Evolutionary conservation across 2,888 invertebrate genomes (phyloP).

Genomic region (Troglohyphantes excavatus): DNA sequence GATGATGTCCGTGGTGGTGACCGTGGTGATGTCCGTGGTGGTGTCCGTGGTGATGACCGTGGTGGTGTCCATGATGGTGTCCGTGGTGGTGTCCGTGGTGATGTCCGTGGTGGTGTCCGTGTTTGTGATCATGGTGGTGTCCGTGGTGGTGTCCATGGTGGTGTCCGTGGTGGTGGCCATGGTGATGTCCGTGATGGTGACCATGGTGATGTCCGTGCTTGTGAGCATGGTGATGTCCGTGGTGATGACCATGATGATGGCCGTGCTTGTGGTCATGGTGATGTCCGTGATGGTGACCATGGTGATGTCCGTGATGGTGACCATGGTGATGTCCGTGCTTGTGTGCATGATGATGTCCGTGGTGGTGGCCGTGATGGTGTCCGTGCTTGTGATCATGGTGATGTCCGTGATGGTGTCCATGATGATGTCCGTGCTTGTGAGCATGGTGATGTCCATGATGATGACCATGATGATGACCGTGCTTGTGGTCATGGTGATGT

Average conservation of each 20-base stretch:
- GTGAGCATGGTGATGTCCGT: constrained; percentile 56
- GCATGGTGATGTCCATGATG: constrained; percentile 57
- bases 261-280: constrained; percentile 49
- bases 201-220: constrained; percentile 60
- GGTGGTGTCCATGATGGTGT: constrained; percentile 58
- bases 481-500: constrained; percentile 42
- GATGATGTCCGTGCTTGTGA: constrained; percentile 56
- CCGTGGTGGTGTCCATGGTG: constrained; percentile 45
- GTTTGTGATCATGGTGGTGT: constrained; percentile 53
- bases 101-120: constrained; percentile 55
- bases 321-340: constrained; percentile 49
- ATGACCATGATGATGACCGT: constrained; percentile 53
- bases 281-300: constrained; percentile 63
- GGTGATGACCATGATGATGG: constrained; percentile 49
- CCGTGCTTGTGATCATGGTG: constrained; percentile 54
- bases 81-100: constrained; percentile 57
- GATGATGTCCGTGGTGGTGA: constrained; percentile 68
- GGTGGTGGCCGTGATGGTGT: constrained; percentile 49
- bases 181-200: constrained; percentile 62
- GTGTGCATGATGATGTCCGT: constrained; percentile 57
- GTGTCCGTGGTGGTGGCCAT: constrained; percentile 45
- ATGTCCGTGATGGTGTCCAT: constrained; percentile 55
- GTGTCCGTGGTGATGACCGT: constrained; percentile 56
- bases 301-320: constrained; percentile 55
- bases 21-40: constrained; percentile 63